Base-by-base conservation (phyloP, 2,888 invertebrate genomes). In the Monoplex corrugatus region DNA sequence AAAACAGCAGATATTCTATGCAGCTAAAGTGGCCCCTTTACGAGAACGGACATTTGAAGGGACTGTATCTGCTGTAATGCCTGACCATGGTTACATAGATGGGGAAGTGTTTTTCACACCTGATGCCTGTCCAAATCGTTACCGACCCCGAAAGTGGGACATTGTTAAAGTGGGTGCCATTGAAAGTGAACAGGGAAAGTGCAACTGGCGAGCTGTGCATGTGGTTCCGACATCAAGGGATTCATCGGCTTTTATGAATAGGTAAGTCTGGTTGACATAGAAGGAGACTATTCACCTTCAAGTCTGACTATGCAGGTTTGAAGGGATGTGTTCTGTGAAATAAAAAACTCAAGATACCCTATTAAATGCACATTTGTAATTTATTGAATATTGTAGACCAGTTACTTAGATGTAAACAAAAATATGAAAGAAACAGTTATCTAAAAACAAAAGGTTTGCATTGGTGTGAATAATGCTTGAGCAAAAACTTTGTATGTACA, bases 31-130 rank as follows among this genome's bases (percentile, higher is more conserved):
- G 16, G 86, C 92, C 45, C 94, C 94, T 8, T 80, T 94, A 43
- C 90, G 94, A 50, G 90, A 89, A 3, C 86, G 90, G 72, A 90
- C 92, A 1, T 92, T 93, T 87, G 93, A 94, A 78, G 95, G 95
- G 10, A 91, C 92, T 38, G 89, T 95, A 19, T 92, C 94, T 0
- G 93, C 92, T 28, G 91, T 92, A 16, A 91, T 92, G 90, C 83
- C 90, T 13, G 93, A 93, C 89, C 94, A 94, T 93, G 95, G 95
- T 0, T 95, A 94, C 89, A 94, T 95, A n/a, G 93, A 94, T 86
- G 92, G 91, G 23, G 94, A 95, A 83, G 91, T 92, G 23, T 95
- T 93, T 90, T 95, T 94, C 85, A 89, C 89, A 10, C 43, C 85
- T 43, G 88, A 89, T 32, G 92, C 90, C 0, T 93, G 95, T 90